Base-by-base conservation (phyloP, 1,140 invertebrate species). In the Heterodera carotae region DNA sequence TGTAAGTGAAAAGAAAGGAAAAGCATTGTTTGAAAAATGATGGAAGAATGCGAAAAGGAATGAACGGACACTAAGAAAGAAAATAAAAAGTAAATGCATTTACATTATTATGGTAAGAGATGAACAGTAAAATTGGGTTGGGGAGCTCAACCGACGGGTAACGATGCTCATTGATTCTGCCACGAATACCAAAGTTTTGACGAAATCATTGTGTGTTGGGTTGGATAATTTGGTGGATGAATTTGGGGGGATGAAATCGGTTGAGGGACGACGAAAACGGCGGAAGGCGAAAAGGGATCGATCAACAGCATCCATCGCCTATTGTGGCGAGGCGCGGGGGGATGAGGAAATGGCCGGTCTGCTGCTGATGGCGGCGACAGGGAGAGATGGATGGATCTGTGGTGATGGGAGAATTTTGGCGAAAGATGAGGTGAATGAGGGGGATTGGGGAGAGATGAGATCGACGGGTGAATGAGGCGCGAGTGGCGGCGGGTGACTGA, bases 171-270 rank as follows among this genome's bases (percentile, higher is more conserved):
- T n/a, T n/a, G n/a, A n/a, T n/a, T n/a, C n/a, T n/a, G n/a, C n/a
- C n/a, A n/a, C n/a, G n/a, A n/a, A n/a, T n/a, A n/a, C n/a, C n/a
- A n/a, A n/a, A n/a, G n/a, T n/a, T n/a, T 53, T 53, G 48, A 53
- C 48, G 18, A 22, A 53, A 53, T 53, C 22, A 53, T 5, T 22
- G 4, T 18, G 48, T 53, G 48, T 15, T 15, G 15, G 48, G 48
- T 53, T 53, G 48, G 48, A 53, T 53, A 53, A 53, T 53, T 53
- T 53, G 48, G 48, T 53, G 48, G 48, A 53, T 53, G 48, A 18
- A 22, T 53, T 2, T 10, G 48, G 48, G 48, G 48, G 48, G 48
- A 15, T 53, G 18, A 22, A 53, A 53, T 53, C 48, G 48, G 48
- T 53, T 53, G 48, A 53, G 48, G 48, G 48, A 53, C 48, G 48